Evolutionary conservation across 2,888 invertebrate genomes (phyloP), one percentile per base, ranked within the genome.

Genomic region (Andrena chrysosceles): DNA sequence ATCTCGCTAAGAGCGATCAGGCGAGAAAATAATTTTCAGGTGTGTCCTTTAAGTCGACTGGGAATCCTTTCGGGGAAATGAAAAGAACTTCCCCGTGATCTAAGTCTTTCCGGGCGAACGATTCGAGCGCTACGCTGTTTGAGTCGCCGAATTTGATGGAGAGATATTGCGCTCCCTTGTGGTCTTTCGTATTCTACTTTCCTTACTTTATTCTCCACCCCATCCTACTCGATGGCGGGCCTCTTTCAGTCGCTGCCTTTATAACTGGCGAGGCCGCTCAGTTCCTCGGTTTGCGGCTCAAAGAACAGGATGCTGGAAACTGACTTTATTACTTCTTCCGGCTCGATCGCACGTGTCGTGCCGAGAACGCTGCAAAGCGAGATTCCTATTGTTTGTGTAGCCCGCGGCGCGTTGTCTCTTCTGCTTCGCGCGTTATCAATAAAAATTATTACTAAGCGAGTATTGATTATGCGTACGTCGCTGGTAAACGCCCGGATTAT

Each of bases 91-190:
- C 20, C 42, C 48, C 63, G 62, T 48, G 31, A 59, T 70, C 60
- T 42, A 48, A 74, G 60, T 80, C 67, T 20, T 74, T 74, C 54
- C 67, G 52, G 42, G 52, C 66, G 81, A 84, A 31, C 75, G 60
- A 77, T 23, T 54, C 68, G 74, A 48, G 35, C 60, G 31, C 23
- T 16, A 8, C 56, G 74, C 56, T 77, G 81, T 85, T 85, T 77
- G 73, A 82, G 73, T 81, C 84, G 85, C 83, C 90, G 88, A 90
- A 90, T 86, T 88, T 86, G 83, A 89, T 85, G 84, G 86, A 90
- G 78, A 87, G 89, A 90, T 90, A 90, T 90, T 89, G 89, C 85
- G 62, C 77, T 72, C 54, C 66, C 76, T 67, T 73, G 83, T 42
- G 86, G 80, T 85, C 84, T 83, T 73, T 77, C 81, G 42, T 68